phyloP scores from a whole-genome alignment of 2,797 vertebrate genomes.

The Diplodus puntazzo region DNA sequence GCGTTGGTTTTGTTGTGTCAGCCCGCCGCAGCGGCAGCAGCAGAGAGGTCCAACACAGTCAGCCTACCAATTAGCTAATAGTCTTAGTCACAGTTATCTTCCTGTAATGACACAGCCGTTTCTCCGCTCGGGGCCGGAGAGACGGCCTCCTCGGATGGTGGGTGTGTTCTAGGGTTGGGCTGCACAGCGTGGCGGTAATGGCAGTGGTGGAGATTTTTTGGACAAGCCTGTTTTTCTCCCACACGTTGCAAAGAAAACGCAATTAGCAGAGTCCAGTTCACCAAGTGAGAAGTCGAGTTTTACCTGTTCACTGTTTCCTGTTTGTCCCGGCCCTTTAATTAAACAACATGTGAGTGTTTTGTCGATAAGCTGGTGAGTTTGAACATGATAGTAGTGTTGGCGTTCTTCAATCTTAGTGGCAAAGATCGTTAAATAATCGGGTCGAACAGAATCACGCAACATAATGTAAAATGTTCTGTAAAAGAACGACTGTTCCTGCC shows the following conservation, averaged over 20 bases:
- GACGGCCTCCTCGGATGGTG: constrained; percentile 20
- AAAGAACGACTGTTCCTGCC: too few relatives aligned
- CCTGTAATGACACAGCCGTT: constrained; percentile 67
- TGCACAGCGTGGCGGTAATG: constrained; percentile 21
- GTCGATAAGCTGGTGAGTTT: background rate
- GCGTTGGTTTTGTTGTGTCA: constrained; percentile 54
- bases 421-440: background rate
- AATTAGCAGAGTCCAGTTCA: background rate
- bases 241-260: constrained; percentile 1
- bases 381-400: background rate
- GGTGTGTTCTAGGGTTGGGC: constrained; percentile 24
- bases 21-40: constrained; percentile 18
- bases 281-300: background rate
- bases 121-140: constrained; percentile 27
- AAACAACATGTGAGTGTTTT: background rate
- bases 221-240: background rate
- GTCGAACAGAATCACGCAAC: background rate
- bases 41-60: constrained; percentile 40
- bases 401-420: background rate
- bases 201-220: constrained; percentile 30
- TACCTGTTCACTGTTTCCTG: background rate
- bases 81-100: constrained; percentile 74
- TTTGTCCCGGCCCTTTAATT: background rate
- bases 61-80: constrained; percentile 82
- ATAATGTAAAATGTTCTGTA: too few relatives aligned